A percentile compares a stretch with the other conserved stretches of the same genome.
Evolutionary conservation across 2,797 vertebrate genomes (phyloP).

Genomic region (Bradypodion pumilum): DNA sequence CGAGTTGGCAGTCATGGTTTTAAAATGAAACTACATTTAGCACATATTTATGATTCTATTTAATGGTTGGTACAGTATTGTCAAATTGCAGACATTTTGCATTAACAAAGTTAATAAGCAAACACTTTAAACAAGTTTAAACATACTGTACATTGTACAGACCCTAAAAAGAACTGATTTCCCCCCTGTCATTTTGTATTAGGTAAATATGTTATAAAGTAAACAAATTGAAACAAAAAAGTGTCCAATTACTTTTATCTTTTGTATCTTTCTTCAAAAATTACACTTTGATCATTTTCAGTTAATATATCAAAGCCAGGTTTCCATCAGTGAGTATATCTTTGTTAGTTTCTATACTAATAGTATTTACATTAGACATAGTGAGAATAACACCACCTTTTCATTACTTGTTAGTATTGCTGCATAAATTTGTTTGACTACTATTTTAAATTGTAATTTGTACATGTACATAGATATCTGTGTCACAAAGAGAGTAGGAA

Average conservation of each 20-base stretch:
- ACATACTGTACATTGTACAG: too few relatives aligned
- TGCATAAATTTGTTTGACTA: constrained; percentile 45
- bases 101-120: background rate
- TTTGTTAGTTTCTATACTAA: background rate
- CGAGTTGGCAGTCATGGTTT: background rate
- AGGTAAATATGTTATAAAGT: constrained; percentile 24
- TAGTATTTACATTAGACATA: background rate
- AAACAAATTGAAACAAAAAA: constrained; percentile 43
- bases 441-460: constrained; percentile 42
- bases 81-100: rapidly evolving
- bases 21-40: background rate
- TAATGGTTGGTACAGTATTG: background rate
- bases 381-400: constrained; percentile 7
- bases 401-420: constrained; percentile 29
- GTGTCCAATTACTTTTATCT: constrained; percentile 22
- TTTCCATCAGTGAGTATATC: constrained; percentile 40
- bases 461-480: constrained; percentile 39
- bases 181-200: constrained; percentile 37
- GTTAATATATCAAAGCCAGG: constrained; percentile 14
- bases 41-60: background rate
- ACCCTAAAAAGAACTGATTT: constrained; percentile 20
- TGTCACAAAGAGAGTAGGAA: constrained; percentile 42
- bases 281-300: constrained; percentile 46
- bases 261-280: constrained; percentile 33
- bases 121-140: background rate